Evolutionary conservation across 2,797 vertebrate species (phyloP).

Genomic region (Syngnathus acus): DNA sequence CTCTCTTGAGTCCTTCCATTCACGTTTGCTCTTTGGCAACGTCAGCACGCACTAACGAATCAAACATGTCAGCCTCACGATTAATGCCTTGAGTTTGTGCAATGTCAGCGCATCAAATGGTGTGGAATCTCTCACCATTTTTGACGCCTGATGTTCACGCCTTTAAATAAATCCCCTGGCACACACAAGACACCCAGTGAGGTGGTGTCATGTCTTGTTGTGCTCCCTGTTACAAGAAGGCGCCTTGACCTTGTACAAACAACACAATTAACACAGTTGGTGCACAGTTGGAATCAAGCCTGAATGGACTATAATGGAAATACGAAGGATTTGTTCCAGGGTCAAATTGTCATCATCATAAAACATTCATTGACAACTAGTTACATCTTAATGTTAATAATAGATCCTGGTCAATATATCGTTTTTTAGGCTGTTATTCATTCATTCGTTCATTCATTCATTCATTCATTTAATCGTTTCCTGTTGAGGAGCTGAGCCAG

Average conservation of each 20-base stretch:
- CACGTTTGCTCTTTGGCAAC: neutral
- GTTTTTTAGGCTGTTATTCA: too few species aligned
- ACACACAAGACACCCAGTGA: neutral
- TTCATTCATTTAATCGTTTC: neutral
- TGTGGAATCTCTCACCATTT: neutral
- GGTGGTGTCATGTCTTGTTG: too few species aligned
- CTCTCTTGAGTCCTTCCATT: conserved; percentile 4
- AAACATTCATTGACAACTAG: too few species aligned
- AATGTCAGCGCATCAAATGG: neutral
- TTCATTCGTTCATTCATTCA: too few species aligned
- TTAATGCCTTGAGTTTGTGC: neutral
- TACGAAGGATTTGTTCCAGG: too few species aligned
- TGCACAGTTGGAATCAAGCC: too few species aligned
- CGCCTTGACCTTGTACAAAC: neutral
- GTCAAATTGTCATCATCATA: too few species aligned
- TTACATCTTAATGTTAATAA: too few species aligned
- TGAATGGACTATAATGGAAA: too few species aligned
- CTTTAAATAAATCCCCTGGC: neutral
- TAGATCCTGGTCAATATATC: too few species aligned
- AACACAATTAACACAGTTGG: neutral
- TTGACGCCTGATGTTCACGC: neutral
- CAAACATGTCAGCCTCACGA: neutral
- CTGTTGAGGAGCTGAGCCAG: neutral
- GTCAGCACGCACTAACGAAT: neutral
- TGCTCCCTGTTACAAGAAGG: neutral